Evolutionary conservation across 1,140 invertebrate genomes (phyloP), one percentile per base, ranked within the genome.

Genomic region (Aphaenogaster rudis): DNA sequence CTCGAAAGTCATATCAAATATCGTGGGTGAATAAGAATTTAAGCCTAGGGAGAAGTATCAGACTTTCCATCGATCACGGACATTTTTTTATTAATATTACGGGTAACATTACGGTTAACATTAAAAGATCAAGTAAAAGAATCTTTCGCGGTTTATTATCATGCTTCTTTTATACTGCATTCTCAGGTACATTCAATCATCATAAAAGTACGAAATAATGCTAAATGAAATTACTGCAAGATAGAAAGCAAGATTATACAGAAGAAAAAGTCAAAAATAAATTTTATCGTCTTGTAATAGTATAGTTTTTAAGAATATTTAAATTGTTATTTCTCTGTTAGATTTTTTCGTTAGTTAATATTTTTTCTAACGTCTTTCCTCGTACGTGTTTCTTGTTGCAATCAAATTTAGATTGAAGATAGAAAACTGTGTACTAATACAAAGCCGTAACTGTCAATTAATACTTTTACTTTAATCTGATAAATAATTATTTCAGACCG

Each of bases 401-500:
- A 59, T 33, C 0, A 61, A 61, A 21, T 28, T 28, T 61, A 61
- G 8, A 59, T 9, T 28, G 1, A 28, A 0, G 52, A 54, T 54
- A 33, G 21, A 61, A 61, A 28, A 28, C 9, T 28, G 5, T 33
- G 28, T 28, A 28, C 28, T 33, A 52, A 52, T 13, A 33, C 5
- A 50, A 50, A 69, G 21, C 3, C 13, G 0, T 36, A 71, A 42
- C 15, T 1, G 0, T 52, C 5, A 17, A 72, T 57, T 59, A 45
- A 39, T 42, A 45, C 21, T 21, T 45, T 63, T 48, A 64, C 8
- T 45, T 6, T 57, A 71, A 54, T 71, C 15, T 48, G 21, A 52
- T 7, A 39, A 69, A 57, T 69, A n/a, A 81, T 69, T 17, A 0
- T 94, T 94, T 80, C 90, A 95, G 95, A 95, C 93, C 63, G 93